These are phyloP conservation scores for Penaeus monodon DNA, from an alignment of 2,888 invertebrate species.

Conservation along the genomic window DNA sequence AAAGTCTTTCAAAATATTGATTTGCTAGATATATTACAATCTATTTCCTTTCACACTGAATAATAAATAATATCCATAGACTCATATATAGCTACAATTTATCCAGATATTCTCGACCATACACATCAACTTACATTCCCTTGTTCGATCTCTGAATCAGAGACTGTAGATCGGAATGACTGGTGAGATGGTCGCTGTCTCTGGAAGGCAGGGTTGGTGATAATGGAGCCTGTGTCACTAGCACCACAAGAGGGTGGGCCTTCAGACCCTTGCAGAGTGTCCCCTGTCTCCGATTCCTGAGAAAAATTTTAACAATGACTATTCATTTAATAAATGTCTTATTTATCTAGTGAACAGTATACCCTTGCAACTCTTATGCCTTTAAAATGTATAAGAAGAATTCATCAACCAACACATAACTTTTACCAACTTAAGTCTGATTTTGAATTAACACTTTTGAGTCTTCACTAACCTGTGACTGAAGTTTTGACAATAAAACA, in stretches of 20 bases:
- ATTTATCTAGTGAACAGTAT: too few relatives aligned
- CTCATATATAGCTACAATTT: too few relatives aligned
- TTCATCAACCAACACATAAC: too few relatives aligned
- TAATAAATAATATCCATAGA: background rate
- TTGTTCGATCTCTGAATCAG: constrained; percentile 65
- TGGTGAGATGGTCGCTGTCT: constrained; percentile 81
- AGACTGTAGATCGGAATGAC: constrained; percentile 67
- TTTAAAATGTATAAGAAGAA: background rate
- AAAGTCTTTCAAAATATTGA: background rate
- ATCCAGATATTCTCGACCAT: too few relatives aligned
- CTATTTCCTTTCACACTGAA: constrained; percentile 1
- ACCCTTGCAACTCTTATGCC: too few relatives aligned
- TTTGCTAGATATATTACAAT: background rate
- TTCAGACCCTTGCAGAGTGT: constrained; percentile 49
- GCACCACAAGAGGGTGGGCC: constrained; percentile 66
- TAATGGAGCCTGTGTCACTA: constrained; percentile 82
- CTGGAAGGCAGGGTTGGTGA: constrained; percentile 83
- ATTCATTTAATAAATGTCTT: background rate
- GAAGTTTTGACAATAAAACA: constrained; percentile 85
- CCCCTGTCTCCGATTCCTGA: constrained; percentile 61
- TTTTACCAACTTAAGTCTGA: background rate
- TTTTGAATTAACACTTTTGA: background rate
- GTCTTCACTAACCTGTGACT: constrained; percentile 77
- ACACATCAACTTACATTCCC: constrained; percentile 49
- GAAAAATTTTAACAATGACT: background rate